Conservation (phyloP, 2,113 vertebrate species). For the Vombatus ursinus region DNA sequence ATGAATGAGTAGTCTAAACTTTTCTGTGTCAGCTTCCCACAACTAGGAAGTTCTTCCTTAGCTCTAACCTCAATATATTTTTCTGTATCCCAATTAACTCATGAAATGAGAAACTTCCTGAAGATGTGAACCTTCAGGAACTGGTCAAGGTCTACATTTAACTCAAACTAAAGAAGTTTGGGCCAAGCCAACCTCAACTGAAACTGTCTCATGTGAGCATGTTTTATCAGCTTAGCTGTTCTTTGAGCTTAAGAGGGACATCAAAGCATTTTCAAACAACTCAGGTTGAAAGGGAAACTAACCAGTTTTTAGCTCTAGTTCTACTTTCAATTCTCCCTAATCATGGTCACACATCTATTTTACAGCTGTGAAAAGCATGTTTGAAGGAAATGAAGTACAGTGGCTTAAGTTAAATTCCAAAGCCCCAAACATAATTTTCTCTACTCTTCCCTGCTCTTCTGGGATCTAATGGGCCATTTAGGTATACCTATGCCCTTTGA, state of each 20-base stretch:
- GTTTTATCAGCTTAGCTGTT: background rate
- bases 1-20: background rate
- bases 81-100: background rate
- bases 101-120: background rate
- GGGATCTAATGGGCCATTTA: background rate
- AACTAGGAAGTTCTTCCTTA: background rate
- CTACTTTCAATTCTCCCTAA: background rate
- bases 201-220: background rate
- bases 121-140: background rate
- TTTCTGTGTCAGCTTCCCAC: background rate
- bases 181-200: background rate
- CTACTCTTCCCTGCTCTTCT: background rate
- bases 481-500: background rate
- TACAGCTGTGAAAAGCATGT: background rate
- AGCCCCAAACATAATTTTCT: background rate
- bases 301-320: background rate
- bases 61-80: background rate
- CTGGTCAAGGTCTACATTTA: background rate
- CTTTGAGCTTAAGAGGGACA: background rate
- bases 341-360: background rate
- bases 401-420: background rate
- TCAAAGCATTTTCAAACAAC: background rate
- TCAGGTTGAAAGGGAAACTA: background rate
- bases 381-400: background rate
- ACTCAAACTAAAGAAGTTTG: background rate